Percentiles rank a stretch among this genome's conserved stretches.
Evolutionary conservation across 35 echinoderm and acorn worm species (phyloP).

Genomic region (Amphiura filiformis): DNA sequence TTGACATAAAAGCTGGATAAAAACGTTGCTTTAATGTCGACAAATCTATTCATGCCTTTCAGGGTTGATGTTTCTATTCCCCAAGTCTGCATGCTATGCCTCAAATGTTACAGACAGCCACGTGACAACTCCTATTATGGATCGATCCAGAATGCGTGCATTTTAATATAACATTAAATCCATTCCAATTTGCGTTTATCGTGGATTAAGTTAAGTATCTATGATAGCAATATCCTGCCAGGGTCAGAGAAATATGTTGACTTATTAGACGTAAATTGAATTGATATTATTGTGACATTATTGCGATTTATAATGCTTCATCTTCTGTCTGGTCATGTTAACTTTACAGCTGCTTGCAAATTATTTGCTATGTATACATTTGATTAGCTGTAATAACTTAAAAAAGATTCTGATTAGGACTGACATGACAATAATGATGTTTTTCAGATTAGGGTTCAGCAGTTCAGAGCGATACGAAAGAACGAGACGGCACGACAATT

Average conservation of each 20-base stretch:
- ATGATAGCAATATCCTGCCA: not conserved
- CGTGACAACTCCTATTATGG: no score
- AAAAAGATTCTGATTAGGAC: not conserved
- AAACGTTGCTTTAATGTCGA: no score
- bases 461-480: not conserved
- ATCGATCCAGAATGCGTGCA: not conserved
- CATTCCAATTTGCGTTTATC: not conserved
- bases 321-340: not conserved
- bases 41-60: no score
- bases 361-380: not conserved
- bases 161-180: not conserved
- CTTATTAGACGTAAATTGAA: slow-evolving; percentile 6
- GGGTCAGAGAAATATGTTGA: slow-evolving; percentile 11
- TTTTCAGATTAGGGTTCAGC: not conserved
- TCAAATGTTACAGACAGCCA: no score
- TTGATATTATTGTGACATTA: slow-evolving; percentile 8
- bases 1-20: no score
- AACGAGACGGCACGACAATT: not conserved
- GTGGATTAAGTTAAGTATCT: not conserved
- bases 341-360: not conserved
- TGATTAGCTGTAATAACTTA: not conserved
- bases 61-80: no score
- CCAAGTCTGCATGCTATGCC: no score
- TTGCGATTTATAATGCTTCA: not conserved
- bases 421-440: not conserved